Evolutionary conservation across 2,113 vertebrate species (phyloP).

Genomic region (Ahaetulla prasina): DNA sequence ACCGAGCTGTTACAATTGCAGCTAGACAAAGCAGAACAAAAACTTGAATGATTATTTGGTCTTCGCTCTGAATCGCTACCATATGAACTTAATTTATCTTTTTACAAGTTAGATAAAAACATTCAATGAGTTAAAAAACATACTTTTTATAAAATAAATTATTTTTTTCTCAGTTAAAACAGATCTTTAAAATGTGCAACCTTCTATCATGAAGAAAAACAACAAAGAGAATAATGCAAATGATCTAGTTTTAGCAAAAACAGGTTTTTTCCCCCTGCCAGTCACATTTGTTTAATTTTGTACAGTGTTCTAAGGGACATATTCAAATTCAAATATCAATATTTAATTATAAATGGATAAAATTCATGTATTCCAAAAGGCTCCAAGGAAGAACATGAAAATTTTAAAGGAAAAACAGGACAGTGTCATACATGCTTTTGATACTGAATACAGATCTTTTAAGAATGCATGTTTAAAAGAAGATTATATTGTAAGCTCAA

Average conservation of each 20-base stretch:
- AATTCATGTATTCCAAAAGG: neutral
- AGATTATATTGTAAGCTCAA: neutral
- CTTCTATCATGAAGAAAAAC: neutral
- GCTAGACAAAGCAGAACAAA: conserved; percentile 59
- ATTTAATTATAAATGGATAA: neutral
- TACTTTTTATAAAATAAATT: neutral
- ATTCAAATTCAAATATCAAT: neutral
- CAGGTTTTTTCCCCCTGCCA: fast-evolving
- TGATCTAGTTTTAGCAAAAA: neutral
- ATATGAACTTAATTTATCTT: neutral
- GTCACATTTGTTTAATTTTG: neutral
- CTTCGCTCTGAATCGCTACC: neutral
- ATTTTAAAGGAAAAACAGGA: neutral
- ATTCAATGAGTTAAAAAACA: neutral
- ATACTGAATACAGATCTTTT: neutral
- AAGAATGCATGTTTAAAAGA: neutral
- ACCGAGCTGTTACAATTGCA: conserved; percentile 87
- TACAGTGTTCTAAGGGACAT: neutral
- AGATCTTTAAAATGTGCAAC: neutral
- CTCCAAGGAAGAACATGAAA: neutral
- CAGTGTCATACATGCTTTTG: neutral
- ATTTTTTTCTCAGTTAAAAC: neutral
- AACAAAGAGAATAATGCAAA: neutral
- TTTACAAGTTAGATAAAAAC: neutral
- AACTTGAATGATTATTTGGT: neutral